Evolutionary conservation across 2,113 vertebrate species (phyloP).

Genomic region (Sardina pilchardus): DNA sequence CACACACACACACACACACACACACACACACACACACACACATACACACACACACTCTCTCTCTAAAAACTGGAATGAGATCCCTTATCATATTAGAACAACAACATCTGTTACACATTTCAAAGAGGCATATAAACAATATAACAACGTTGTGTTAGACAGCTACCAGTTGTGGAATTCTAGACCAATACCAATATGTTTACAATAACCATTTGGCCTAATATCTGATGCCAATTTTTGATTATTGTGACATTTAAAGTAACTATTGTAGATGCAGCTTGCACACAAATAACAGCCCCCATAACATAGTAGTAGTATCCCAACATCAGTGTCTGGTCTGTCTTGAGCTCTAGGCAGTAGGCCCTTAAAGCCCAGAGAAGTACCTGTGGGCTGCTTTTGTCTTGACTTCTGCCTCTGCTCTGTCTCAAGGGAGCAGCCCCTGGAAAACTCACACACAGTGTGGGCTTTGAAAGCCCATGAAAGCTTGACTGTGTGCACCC

Average conservation of each 20-base stretch:
- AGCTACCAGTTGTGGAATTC: too few relatives aligned
- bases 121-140: too few relatives aligned
- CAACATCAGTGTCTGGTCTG: background rate
- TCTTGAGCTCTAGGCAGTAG: background rate
- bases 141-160: too few relatives aligned
- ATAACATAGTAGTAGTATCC: background rate
- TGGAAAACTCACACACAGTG: slow-evolving; percentile 63
- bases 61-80: too few relatives aligned
- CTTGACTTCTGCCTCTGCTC: slow-evolving; percentile 15
- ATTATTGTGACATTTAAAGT: background rate
- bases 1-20: too few relatives aligned
- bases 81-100: too few relatives aligned
- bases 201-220: too few relatives aligned
- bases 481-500: slow-evolving; percentile 62
- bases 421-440: slow-evolving; percentile 49
- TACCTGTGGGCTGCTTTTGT: slow-evolving; percentile 16
- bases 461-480: slow-evolving; percentile 65
- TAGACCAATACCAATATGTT: too few relatives aligned
- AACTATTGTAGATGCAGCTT: background rate
- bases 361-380: background rate
- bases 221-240: too few relatives aligned
- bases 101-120: too few relatives aligned
- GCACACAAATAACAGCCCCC: background rate
- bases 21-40: too few relatives aligned
- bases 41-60: too few relatives aligned